Conservation (phyloP, 2,113 vertebrate species). For the Uropsilus gracilis region DNA sequence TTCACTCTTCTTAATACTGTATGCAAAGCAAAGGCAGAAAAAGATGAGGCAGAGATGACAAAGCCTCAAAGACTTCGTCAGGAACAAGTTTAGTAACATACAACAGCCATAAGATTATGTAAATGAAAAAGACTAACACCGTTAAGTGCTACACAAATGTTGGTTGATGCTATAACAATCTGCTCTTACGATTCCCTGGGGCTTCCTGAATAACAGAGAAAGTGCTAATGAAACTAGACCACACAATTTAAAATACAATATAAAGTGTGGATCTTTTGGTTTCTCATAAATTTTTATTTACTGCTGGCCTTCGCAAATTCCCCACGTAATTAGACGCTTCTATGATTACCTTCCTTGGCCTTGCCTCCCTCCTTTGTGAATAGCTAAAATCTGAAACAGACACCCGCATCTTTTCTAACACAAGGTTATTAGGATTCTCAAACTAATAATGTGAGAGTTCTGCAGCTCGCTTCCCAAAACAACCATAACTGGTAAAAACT, state of each 20-base stretch:
- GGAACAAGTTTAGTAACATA: not conserved
- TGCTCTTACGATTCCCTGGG: constrained; percentile 35
- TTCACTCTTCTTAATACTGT: constrained; percentile 25
- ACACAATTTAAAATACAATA: constrained; percentile 56
- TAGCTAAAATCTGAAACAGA: not conserved
- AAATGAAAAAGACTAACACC: constrained; percentile 68
- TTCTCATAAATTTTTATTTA: no score
- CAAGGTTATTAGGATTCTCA: not conserved
- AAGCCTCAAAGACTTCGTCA: not conserved
- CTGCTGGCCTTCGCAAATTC: not conserved
- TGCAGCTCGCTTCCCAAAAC: not conserved
- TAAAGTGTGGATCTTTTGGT: not conserved
- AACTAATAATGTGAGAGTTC: not conserved
- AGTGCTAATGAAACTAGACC: constrained; percentile 63
- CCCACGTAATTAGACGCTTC: not conserved
- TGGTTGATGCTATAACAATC: constrained; percentile 55
- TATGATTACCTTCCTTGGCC: not conserved
- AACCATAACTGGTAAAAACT: not conserved
- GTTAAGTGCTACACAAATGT: constrained; percentile 59
- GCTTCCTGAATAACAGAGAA: constrained; percentile 49
- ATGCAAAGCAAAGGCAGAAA: constrained; percentile 40
- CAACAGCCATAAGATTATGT: constrained; percentile 43
- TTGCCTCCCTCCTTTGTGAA: not conserved
- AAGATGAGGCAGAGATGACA: not conserved
- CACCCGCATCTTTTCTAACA: not conserved